Base-by-base conservation (phyloP, 2,113 vertebrate species). In the Perca flavescens region DNA sequence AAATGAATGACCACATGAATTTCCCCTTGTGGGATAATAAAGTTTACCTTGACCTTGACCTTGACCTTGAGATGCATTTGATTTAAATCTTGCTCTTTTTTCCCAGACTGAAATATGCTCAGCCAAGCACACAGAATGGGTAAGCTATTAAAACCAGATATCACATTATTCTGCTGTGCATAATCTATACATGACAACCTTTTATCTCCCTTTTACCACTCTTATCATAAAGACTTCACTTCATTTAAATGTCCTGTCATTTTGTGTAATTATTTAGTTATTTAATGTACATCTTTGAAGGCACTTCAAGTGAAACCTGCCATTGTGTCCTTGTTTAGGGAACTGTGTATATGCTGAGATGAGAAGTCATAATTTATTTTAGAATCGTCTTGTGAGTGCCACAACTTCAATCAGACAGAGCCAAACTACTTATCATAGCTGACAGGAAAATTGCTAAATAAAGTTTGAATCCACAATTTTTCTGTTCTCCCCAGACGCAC, bases 51-150 rank as follows among this genome's bases (percentile, higher is more conserved):
- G n/a, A n/a, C n/a, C n/a, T n/a, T n/a, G n/a, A n/a, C n/a, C n/a
- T n/a, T n/a, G n/a, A n/a, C n/a, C n/a, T n/a, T n/a, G n/a, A 40
- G 3, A 10, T n/a, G 16, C 8, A 40, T 58, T 63, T 25, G 6
- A 28, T 58, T 14, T 19, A 25, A 53, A 43, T 12, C 16, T 53
- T 65, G 19, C n/a, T 74, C 9, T 74, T 56, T 69, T 62, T 19
- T 22, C 17, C 17, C 56, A 90, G 89, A 63, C 0, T 85, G 47
- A 77, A 46, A 12, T 88, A 86, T 75, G 5, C n/a, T 28, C 86
- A 90, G 72, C 86, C 89, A 74, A 80, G 49, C 54, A 80, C 84
- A 61, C 58, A 64, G 36, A 69, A 15, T 9, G 86, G 89, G 89
- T 90, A 83, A 88, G 84, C n/a, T 34, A 54, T 63, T 62, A 34